Evolutionary conservation across 1,140 invertebrate genomes (phyloP), one percentile per base, ranked within the genome.

Genomic region (Ooceraea biroi): DNA sequence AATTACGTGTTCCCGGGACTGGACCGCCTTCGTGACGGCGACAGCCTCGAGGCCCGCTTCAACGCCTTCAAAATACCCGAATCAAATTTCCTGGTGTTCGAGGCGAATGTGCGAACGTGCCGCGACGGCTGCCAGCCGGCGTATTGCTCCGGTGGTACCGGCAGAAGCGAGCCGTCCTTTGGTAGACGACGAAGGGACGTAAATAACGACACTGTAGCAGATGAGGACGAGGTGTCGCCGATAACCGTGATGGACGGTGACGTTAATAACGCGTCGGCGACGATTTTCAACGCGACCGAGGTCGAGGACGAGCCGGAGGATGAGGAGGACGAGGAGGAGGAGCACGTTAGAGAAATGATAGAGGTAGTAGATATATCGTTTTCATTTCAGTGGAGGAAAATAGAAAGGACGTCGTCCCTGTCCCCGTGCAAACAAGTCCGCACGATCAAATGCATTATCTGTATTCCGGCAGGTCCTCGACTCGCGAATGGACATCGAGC

Each of bases 21-120:
- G 84, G 98, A 98, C 90, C 96, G 97, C 91, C 95, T 98, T 0
- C 95, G 98, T 27, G 97, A 96, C 89, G 97, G 97, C 0, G 97
- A 98, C 89, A 98, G 97, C 11, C 94, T 98, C 8, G 98, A 98
- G 94, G 97, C 98, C 0, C 95, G 98, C 87, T 99, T 99, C 91
- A 98, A 98, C 94, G 98, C 98, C 1, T 99, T 98, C 89, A 99
- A 99, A 94, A 98, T 99, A 89, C 98, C 98, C 0, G 98, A 98
- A 95, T 98, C 98, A 0, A 98, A 98, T 92, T 98, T 98, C 94
- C 92, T 99, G 63, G 97, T 99, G 0, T 99, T 99, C 91, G 98
- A 99, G 94, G 98, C 98, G 0, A 98, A 97, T 0, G 98, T 99
- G 0, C 95, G 97, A 80, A 98, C 98, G 0, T 98, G 98, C 89